Percentiles rank a stretch among this genome's conserved stretches.
These are phyloP conservation scores for Gymnosoma rotundatum DNA, from an alignment of 2,888 invertebrate genomes.

Conservation along the genomic window DNA sequence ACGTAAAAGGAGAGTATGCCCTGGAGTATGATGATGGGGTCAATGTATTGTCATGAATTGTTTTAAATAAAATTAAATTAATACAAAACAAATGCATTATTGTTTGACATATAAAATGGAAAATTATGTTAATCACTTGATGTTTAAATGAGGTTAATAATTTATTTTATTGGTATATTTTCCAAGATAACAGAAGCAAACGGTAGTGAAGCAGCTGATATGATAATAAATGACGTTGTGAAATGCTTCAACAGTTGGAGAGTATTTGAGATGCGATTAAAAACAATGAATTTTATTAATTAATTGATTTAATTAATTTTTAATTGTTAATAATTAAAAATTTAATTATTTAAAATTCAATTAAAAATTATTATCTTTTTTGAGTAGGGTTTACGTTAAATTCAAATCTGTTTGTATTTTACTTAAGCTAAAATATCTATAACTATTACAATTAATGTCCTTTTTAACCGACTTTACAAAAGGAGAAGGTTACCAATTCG, in stretches of 20 bases:
- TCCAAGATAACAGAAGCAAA: slow-evolving; percentile 5
- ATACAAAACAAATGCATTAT: slow-evolving; percentile 2
- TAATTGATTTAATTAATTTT: too few relatives aligned
- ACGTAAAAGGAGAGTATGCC: slow-evolving; percentile 4
- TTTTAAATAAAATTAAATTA: slow-evolving; percentile 40
- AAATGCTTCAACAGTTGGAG: background rate
- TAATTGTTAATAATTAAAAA: too few relatives aligned
- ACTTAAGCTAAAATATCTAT: too few relatives aligned
- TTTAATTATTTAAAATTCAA: too few relatives aligned
- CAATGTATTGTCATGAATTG: slow-evolving; percentile 61
- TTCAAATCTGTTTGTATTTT: too few relatives aligned
- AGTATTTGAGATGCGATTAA: background rate
- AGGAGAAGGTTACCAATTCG: too few relatives aligned
- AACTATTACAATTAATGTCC: too few relatives aligned
- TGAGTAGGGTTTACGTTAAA: too few relatives aligned
- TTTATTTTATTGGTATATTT: background rate
- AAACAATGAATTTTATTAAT: background rate
- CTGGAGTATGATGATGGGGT: slow-evolving; percentile 36
- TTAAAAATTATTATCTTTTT: too few relatives aligned
- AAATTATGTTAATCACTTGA: slow-evolving; percentile 31
- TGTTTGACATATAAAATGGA: slow-evolving; percentile 5
- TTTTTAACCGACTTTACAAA: too few relatives aligned
- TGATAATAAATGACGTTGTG: background rate
- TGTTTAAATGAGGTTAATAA: slow-evolving; percentile 3
- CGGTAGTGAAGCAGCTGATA: background rate